Conservation (phyloP, 2,113 vertebrate species). For the Dinomys branickii region DNA sequence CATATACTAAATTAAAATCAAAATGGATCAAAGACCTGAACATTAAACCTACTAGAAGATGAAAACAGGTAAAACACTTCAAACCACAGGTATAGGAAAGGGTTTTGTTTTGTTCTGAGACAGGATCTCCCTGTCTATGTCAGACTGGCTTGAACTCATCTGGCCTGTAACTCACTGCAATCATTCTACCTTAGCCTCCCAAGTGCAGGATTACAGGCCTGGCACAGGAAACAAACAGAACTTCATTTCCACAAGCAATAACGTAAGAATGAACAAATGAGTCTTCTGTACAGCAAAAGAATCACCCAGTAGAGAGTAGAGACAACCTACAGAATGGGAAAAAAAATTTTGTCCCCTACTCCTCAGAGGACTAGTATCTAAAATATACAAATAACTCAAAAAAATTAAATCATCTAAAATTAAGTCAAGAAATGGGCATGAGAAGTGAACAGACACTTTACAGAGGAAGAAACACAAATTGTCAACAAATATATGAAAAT, state of each 20-base stretch:
- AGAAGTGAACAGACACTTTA: background rate
- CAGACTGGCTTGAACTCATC: background rate
- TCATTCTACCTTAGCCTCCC: background rate
- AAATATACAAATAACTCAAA: background rate
- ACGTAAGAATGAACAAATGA: background rate
- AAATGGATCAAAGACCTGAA: background rate
- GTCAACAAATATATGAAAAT: background rate
- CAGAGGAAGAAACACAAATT: background rate
- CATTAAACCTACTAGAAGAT: background rate
- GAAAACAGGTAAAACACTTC: background rate
- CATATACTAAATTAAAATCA: background rate
- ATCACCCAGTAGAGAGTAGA: background rate
- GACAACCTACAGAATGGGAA: background rate
- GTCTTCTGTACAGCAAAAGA: background rate
- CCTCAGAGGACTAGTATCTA: background rate
- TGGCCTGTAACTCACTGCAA: background rate
- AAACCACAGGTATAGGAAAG: background rate
- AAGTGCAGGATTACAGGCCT: background rate
- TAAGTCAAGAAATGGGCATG: background rate
- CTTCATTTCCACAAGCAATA: background rate
- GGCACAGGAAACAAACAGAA: background rate
- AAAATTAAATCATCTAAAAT: background rate
- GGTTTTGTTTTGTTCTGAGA: background rate
- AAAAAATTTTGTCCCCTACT: background rate
- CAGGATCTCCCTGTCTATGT: background rate